phyloP scores from a whole-genome alignment of 2,888 invertebrate species.

The Drosophila limbata region DNA sequence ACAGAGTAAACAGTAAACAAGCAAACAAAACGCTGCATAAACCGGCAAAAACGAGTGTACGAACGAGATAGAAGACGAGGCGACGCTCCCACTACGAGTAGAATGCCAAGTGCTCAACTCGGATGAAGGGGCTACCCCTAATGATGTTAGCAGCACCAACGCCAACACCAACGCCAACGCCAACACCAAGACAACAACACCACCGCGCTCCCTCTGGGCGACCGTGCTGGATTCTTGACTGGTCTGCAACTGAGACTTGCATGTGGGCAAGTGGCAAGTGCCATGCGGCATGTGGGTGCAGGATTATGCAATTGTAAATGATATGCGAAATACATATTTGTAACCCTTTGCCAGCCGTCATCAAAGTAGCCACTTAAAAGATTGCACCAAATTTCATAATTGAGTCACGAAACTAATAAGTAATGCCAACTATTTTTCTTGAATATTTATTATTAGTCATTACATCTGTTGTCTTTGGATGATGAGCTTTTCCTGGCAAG shows the following conservation, averaged over 20 bases:
- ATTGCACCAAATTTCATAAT: not conserved
- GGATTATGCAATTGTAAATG: conserved; percentile 35
- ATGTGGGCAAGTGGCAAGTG: not conserved
- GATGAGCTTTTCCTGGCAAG: too few relatives aligned
- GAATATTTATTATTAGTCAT: not conserved
- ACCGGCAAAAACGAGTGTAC: conserved; percentile 13
- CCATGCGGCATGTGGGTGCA: conserved; percentile 3
- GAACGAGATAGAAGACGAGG: conserved; percentile 3
- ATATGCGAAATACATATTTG: conserved; percentile 18
- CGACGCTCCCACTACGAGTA: not conserved
- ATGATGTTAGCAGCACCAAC: conserved; percentile 54
- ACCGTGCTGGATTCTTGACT: not conserved
- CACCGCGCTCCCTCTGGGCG: not conserved
- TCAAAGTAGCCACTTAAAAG: not conserved
- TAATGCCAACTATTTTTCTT: not conserved
- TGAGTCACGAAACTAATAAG: not conserved
- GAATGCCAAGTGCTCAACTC: conserved; percentile 42
- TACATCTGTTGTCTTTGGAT: too few relatives aligned
- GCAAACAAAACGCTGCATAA: conserved; percentile 56
- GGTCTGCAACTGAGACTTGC: conserved; percentile 4
- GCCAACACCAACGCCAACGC: conserved; percentile 21
- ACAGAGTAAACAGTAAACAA: conserved; percentile 39
- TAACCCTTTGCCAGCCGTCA: not conserved
- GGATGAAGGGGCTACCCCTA: conserved; percentile 42
- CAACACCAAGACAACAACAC: conserved; percentile 11